Base-by-base conservation (phyloP, 2,113 vertebrate species). In the Forbesichthys papilliferus region DNA sequence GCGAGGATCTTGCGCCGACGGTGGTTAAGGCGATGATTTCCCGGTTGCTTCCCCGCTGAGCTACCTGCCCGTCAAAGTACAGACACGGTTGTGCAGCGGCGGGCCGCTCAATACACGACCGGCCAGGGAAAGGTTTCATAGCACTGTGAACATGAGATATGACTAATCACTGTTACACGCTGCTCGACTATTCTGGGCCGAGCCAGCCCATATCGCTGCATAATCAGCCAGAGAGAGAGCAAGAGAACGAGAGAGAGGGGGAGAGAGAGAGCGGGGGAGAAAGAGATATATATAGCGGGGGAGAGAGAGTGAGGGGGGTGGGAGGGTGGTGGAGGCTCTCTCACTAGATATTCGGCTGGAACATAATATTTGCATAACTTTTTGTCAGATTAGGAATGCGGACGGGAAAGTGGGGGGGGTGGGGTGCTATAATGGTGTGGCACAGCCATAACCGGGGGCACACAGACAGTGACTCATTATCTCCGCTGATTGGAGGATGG, bases 301-400 rank as follows among this genome's bases (percentile, higher is more conserved):
- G 20, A 20, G 20, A 20, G 20, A 20, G 20, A 20, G 20, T 20
- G 20, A 20, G 20, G 20, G 20, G 20, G 16, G 16, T 16, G 20
- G 20, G 20, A 20, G 27, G 27, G 27, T 27, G 27, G 27, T 27
- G 75, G 82, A 73, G 87, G 81, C 83, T 84, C 71, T 81, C 79
- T 84, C 81, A 79, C 81, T 84, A 82, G 75, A 86, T 83, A 81
- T 77, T 81, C 64, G 54, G 72, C 74, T 77, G 82, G 85, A 89
- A 87, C 82, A 72, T 84, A 79, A 84, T 84, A 88, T 89, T 89
- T 89, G 87, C 87, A 88, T 91, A 86, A 85, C 82, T 68, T 70
- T 63, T 73, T 77, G 86, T 90, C 80, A 87, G 88, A 88, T 90
- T 87, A 87, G 46, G 56, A 65, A 77, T 62, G 74, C 72, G 7